Conservation (phyloP, 64 coral and sea anemone genomes). For the Platygyra sinensis region DNA sequence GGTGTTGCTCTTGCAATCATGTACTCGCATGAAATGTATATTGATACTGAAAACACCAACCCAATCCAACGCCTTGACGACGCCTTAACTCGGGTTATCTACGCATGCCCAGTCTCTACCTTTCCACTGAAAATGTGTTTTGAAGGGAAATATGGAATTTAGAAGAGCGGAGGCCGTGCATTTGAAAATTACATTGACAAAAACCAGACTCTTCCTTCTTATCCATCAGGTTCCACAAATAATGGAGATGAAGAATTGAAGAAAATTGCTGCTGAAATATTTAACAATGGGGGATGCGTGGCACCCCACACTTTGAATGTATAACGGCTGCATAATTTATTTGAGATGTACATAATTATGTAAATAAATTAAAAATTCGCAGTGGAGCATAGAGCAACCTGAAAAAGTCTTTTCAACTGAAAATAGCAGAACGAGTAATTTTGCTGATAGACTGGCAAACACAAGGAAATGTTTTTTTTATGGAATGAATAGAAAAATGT, state of each 20-base stretch:
- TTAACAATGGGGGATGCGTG: conserved; percentile 37
- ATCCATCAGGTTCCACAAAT: conserved; percentile 40
- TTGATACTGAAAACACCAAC: too few species aligned
- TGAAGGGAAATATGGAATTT: neutral
- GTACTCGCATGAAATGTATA: too few species aligned
- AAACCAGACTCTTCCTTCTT: neutral
- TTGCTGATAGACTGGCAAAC: too few species aligned
- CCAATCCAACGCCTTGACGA: too few species aligned
- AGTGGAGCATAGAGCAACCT: neutral
- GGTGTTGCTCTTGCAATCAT: too few species aligned
- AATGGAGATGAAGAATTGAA: conserved; percentile 62
- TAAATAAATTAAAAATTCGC: conserved; percentile 10
- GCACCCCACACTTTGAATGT: conserved; percentile 43
- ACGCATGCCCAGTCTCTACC: too few species aligned
- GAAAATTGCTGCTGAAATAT: conserved; percentile 57
- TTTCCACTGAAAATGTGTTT: too few species aligned
- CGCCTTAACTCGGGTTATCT: too few species aligned
- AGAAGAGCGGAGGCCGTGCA: neutral
- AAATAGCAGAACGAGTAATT: too few species aligned
- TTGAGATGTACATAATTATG: neutral
- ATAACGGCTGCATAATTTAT: conserved; percentile 15
- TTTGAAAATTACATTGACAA: neutral
- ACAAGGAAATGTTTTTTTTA: too few species aligned
- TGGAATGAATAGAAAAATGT: too few species aligned
- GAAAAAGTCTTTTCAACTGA: neutral